A percentile compares a stretch with the other conserved stretches of the same genome.
Evolutionary conservation across 2,888 invertebrate species (phyloP).

Genomic region (Mythimna ferrago): DNA sequence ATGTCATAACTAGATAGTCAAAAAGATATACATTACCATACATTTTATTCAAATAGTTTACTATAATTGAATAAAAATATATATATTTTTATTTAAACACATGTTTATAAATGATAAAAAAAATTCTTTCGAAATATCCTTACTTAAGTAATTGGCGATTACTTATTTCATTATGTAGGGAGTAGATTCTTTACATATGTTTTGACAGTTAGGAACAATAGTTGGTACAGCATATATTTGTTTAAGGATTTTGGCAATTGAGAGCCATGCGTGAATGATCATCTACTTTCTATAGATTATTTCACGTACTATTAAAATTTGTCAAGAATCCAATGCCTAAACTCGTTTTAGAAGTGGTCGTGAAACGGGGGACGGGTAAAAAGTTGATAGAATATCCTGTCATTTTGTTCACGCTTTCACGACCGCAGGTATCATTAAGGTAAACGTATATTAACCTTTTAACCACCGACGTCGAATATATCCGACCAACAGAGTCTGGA

Average conservation of each 20-base stretch:
- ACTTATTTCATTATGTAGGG: constrained; percentile 42
- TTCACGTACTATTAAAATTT: background rate
- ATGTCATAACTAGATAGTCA: constrained; percentile 41
- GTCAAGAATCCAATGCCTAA: background rate
- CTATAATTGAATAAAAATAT: background rate
- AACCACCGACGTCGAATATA: too few relatives aligned
- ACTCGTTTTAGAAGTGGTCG: too few relatives aligned
- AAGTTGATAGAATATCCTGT: background rate
- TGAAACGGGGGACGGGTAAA: background rate
- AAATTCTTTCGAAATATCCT: background rate
- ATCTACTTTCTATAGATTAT: background rate
- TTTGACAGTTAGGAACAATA: background rate
- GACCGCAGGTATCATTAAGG: background rate
- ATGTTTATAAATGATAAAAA: background rate
- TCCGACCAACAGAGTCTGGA: too few relatives aligned
- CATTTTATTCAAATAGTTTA: background rate
- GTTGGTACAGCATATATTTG: background rate
- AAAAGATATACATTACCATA: constrained; percentile 18
- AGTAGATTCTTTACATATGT: constrained; percentile 31
- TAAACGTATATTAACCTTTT: background rate
- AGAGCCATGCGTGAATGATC: background rate
- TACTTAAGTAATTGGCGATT: constrained; percentile 50
- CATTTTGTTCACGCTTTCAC: background rate
- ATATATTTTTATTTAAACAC: constrained; percentile 10
- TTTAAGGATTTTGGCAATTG: constrained; percentile 10